A percentile compares a stretch with the other conserved stretches of the same genome.
Evolutionary conservation across 2,888 invertebrate species (phyloP).

Genomic region (Choreutis nemorana): DNA sequence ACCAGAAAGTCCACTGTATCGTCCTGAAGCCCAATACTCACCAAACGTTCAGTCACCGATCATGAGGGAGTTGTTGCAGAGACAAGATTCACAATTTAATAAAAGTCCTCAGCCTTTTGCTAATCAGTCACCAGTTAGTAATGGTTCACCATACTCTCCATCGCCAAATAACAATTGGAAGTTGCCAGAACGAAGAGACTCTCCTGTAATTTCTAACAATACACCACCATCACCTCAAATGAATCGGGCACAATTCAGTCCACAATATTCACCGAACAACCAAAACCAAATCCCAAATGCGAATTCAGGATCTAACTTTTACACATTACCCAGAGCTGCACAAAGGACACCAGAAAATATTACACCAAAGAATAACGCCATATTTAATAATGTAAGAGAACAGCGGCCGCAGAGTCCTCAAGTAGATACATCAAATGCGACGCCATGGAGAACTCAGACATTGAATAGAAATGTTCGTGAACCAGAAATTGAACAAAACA

Average conservation of each 20-base stretch:
- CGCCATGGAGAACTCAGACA: conserved; percentile 51
- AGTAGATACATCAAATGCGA: conserved; percentile 22
- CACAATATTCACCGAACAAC: conserved; percentile 27
- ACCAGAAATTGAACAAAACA: conserved; percentile 26
- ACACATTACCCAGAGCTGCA: conserved; percentile 43
- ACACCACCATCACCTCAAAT: conserved; percentile 29
- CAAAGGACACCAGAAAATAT: conserved; percentile 28
- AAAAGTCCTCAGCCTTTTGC: conserved; percentile 56
- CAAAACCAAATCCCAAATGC: conserved; percentile 29
- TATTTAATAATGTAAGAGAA: conserved; percentile 31
- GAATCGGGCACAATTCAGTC: conserved; percentile 27
- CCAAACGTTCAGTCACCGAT: conserved; percentile 37
- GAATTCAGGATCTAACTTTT: conserved; percentile 31
- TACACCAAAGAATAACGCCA: conserved; percentile 15
- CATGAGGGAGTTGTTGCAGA: conserved; percentile 40
- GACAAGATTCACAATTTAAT: conserved; percentile 61
- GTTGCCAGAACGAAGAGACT: conserved; percentile 53
- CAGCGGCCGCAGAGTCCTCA: conserved; percentile 23
- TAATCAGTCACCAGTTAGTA: conserved; percentile 36
- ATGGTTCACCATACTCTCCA: conserved; percentile 42
- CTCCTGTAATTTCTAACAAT: conserved; percentile 29
- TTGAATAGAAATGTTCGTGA: conserved; percentile 38
- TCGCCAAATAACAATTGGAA: conserved; percentile 55
- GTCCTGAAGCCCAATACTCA: conserved; percentile 56
- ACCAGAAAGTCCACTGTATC: conserved; percentile 53